These are phyloP conservation scores for Stigmatopora nigra DNA, from an alignment of 2,113 vertebrate species.

Conservation along the genomic window DNA sequence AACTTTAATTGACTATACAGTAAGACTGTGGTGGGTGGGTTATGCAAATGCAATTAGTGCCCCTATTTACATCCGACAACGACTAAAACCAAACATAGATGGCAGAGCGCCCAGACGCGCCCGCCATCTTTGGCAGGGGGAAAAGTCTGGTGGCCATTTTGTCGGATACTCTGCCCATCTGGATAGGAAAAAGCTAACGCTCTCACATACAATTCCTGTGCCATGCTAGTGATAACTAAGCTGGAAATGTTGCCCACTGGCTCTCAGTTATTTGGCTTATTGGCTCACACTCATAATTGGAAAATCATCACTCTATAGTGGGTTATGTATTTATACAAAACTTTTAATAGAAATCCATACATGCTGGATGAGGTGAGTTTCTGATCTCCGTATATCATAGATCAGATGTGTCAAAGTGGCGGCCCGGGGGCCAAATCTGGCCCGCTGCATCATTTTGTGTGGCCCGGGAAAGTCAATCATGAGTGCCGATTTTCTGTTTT, in stretches of 20 bases:
- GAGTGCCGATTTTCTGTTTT: too few species aligned
- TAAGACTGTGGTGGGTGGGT: constrained; percentile 55
- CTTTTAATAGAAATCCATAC: too few species aligned
- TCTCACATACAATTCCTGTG: constrained; percentile 20
- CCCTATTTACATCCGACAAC: constrained; percentile 69
- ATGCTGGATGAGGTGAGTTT: too few species aligned
- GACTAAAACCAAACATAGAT: constrained; percentile 64
- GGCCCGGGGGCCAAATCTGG: too few species aligned
- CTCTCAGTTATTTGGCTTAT: neutral
- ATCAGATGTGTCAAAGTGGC: too few species aligned
- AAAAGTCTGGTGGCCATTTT: constrained; percentile 68
- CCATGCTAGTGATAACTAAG: constrained; percentile 34
- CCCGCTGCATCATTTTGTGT: too few species aligned
- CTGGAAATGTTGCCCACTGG: constrained; percentile 26
- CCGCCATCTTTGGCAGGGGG: constrained; percentile 71
- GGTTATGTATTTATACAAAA: too few species aligned
- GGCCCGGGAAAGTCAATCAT: too few species aligned
- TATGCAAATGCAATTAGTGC: constrained; percentile 84
- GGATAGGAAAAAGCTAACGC: constrained; percentile 45
- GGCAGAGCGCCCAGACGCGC: constrained; percentile 58
- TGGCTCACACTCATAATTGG: too few species aligned
- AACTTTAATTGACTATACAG: constrained; percentile 38
- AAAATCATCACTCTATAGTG: too few species aligned
- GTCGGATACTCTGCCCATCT: constrained; percentile 68
- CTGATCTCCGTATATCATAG: too few species aligned